Evolutionary conservation across 2,113 vertebrate genomes (phyloP).

Genomic region (Vulpes vulpes): DNA sequence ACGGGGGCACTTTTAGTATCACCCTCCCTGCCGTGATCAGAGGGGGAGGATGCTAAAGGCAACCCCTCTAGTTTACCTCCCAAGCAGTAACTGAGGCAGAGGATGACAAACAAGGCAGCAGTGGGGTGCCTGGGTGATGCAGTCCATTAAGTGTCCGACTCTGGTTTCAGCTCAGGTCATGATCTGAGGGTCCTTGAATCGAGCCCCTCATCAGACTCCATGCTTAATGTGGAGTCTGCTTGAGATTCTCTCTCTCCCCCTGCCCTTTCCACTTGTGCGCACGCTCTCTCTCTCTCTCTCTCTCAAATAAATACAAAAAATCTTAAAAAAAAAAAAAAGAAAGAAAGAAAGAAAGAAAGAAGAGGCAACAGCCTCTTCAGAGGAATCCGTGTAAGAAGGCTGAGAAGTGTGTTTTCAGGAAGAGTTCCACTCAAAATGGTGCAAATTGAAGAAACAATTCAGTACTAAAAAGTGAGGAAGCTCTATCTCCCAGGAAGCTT

Average conservation of each 20-base stretch:
- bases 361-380: background rate
- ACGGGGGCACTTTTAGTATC: background rate
- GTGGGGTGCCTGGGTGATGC: background rate
- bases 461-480: background rate
- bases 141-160: background rate
- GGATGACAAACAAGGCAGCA: background rate
- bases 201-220: background rate
- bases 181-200: background rate
- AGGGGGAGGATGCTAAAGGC: slow-evolving; percentile 21
- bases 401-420: slow-evolving; percentile 47
- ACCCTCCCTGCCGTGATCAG: background rate
- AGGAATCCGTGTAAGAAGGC: slow-evolving; percentile 46
- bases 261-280: background rate
- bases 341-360: too few relatives aligned
- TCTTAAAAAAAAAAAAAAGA: background rate
- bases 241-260: background rate
- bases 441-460: slow-evolving; percentile 23
- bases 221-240: background rate
- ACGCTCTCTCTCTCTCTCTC: background rate
- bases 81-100: background rate
- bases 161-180: background rate
- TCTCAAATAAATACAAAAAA: background rate
- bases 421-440: slow-evolving; percentile 40
- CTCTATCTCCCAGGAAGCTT: background rate
- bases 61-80: background rate